Evolutionary conservation across 2,797 vertebrate species (phyloP).

Genomic region (Podarcis siculus): DNA sequence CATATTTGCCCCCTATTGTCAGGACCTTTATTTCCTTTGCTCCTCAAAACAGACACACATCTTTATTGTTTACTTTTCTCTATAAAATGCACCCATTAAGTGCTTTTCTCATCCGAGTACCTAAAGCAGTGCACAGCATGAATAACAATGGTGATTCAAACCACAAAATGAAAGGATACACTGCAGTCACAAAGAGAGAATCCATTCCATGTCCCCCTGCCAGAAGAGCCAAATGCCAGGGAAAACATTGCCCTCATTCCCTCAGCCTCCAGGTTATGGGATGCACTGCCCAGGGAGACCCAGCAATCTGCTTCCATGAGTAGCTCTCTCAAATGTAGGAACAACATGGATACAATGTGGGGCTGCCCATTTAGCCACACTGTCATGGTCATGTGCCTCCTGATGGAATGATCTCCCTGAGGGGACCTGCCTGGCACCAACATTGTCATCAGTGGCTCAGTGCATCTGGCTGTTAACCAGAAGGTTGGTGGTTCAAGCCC

Average conservation of each 20-base stretch:
- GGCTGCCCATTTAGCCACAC: no score
- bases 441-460: background rate
- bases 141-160: background rate
- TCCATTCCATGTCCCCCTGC: background rate
- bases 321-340: no score
- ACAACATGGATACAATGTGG: no score
- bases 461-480: no score
- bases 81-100: background rate
- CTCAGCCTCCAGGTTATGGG: background rate
- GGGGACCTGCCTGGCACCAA: background rate
- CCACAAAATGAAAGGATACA: background rate
- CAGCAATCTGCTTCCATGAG: background rate
- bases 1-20: background rate
- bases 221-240: background rate
- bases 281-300: background rate
- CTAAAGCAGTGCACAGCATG: background rate
- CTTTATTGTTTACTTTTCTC: background rate
- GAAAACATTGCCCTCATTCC: no score
- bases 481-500: no score
- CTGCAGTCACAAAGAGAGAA: background rate
- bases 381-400: no score
- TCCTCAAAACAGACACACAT: background rate
- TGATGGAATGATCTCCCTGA: no score
- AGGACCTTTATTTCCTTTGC: background rate
- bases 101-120: background rate